Conservation (phyloP, 2,113 vertebrate genomes). For the Podilymbus podiceps region DNA sequence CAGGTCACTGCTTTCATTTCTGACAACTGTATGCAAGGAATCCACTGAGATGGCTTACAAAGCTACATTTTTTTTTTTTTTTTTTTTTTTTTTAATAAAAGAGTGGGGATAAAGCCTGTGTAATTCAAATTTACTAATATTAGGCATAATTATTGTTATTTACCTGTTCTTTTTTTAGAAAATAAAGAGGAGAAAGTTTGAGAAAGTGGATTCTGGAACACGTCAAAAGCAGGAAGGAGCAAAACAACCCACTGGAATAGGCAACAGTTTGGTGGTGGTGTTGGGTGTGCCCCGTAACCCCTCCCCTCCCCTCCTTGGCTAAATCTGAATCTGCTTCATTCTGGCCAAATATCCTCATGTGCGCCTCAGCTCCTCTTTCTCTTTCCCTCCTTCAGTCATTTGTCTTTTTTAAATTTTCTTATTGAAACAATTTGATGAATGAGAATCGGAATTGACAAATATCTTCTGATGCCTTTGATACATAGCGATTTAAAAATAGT, state of each 20-base stretch:
- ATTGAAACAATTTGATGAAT: not conserved
- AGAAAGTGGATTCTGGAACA: not conserved
- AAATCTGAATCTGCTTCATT: not conserved
- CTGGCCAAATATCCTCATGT: not conserved
- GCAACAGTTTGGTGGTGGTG: not conserved
- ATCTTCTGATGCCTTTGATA: not conserved
- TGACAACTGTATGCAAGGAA: not conserved
- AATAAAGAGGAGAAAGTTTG: not conserved
- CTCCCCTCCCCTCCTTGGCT: not conserved
- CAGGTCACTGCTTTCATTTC: not conserved
- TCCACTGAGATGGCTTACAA: not conserved
- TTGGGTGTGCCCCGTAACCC: too few relatives aligned
- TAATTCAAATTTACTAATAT: not conserved
- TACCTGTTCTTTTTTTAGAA: not conserved
- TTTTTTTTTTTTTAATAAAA: too few relatives aligned
- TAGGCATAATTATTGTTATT: not conserved
- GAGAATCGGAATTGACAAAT: not conserved
- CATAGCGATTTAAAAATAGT: not conserved
- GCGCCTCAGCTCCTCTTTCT: not conserved
- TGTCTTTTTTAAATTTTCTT: not conserved
- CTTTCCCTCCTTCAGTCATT: not conserved
- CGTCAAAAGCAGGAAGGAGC: not conserved
- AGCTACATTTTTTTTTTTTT: too few relatives aligned
- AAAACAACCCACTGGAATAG: not conserved
- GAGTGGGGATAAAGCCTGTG: not conserved